A percentile compares a stretch with the other conserved stretches of the same genome.
phyloP scores from a whole-genome alignment of 2,888 invertebrate species.

The Coelopa pilipes region DNA sequence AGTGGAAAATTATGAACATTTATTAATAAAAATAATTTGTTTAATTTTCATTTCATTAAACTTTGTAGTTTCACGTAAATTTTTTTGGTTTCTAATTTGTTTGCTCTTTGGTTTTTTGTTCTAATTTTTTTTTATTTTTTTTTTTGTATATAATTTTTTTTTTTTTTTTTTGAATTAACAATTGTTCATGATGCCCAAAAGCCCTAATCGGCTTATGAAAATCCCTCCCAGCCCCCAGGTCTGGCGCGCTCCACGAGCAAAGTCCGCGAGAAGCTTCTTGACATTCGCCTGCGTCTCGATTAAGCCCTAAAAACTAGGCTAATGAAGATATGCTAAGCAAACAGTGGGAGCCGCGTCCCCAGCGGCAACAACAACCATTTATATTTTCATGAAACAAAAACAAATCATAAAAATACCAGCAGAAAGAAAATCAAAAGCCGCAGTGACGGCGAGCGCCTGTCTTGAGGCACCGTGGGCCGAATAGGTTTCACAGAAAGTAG shows the following conservation, averaged over 20 bases:
- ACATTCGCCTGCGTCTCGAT: background rate
- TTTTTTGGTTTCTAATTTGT: too few relatives aligned
- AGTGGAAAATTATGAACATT: too few relatives aligned
- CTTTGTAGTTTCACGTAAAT: background rate
- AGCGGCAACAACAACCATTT: background rate
- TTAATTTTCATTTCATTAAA: background rate
- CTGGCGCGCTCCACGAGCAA: too few relatives aligned
- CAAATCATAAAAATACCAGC: background rate
- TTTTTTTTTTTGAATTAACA: too few relatives aligned
- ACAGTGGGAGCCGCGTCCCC: constrained; percentile 1
- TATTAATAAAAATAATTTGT: too few relatives aligned
- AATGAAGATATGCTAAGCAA: constrained; percentile 27
- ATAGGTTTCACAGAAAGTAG: background rate
- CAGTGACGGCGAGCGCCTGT: background rate
- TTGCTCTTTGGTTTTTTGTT: too few relatives aligned
- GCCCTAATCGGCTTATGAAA: too few relatives aligned
- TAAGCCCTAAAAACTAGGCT: constrained; percentile 26
- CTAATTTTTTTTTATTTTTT: too few relatives aligned
- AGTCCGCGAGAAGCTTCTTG: background rate
- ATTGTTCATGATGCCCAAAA: too few relatives aligned
- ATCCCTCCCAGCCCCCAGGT: too few relatives aligned
- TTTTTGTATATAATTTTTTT: too few relatives aligned
- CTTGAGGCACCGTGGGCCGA: constrained; percentile 6
- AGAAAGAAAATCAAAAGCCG: background rate
- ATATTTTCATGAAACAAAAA: constrained; percentile 1